Base-by-base conservation (phyloP, 2,113 vertebrate genomes). In the Empidonax traillii region DNA sequence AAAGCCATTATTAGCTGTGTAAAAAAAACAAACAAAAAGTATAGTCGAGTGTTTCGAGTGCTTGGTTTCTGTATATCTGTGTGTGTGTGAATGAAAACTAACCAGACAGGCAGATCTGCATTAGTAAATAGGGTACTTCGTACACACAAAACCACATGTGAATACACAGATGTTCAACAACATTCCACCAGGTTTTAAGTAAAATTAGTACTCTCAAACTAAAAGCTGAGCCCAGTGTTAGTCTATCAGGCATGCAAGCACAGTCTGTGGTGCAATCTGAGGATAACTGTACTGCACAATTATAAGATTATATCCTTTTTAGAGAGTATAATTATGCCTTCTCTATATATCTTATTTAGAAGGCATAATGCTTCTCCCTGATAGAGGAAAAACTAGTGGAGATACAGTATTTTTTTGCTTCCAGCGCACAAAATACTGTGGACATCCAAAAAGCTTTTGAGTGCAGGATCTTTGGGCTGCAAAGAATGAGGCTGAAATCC, bases 261-360 rank as follows among this genome's bases (percentile, higher is more conserved):
- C 2, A 6, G 89, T 95, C 83, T 96, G 88, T 89, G 61, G 47
- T 95, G 68, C 44, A 95, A 96, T 94, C 89, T 97, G 88, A 95
- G 93, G 90, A 95, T 96, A 95, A 92, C 87, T 98, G 85, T 92
- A 86, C 74, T 95, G 88, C 74, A 86, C 89, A 96, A 95, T 91
- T 94, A 93, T 89, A 87, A 86, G 72, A 89, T 75, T 86, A 80
- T 93, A 85, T 85, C 74, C 76, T 96, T 90, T 96, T 94, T 84
- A 89, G 80, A 96, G 75, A 53, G 68, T 91, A 85, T 97, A 97
- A 97, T 96, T 94, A 94, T 91, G 55, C 80, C 68, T 83, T 87
- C 58, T 82, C 65, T 89, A 55, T 95, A 75, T 95, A 92, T 95
- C 87, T 97, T 97, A 83, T 84, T 91, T 96, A 86, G 66, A 87